These are phyloP conservation scores for Percina caprodes DNA, from an alignment of 2,113 vertebrate genomes.

Conservation along the genomic window DNA sequence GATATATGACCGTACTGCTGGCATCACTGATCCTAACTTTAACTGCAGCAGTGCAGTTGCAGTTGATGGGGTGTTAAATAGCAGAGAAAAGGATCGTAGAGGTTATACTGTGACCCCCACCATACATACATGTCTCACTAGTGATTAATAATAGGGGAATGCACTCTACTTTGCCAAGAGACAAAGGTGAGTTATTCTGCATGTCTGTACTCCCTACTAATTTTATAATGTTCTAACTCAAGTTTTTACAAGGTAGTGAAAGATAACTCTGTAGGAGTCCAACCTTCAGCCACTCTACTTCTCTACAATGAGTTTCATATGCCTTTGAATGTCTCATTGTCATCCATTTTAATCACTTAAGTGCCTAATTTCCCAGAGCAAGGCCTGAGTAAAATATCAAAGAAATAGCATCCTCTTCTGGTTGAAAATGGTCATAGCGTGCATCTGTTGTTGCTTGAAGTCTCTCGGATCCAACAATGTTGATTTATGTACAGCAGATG, in stretches of 20 bases:
- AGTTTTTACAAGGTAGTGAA: conserved; percentile 43
- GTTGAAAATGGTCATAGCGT: conserved; percentile 40
- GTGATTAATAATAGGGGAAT: conserved; percentile 60
- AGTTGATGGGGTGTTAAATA: conserved; percentile 67
- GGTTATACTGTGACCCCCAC: conserved; percentile 38
- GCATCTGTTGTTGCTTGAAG: neutral
- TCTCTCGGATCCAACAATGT: conserved; percentile 12
- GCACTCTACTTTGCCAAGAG: conserved; percentile 33
- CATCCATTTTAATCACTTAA: conserved; percentile 29
- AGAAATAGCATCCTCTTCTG: conserved; percentile 79
- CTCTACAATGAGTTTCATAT: conserved; percentile 11
- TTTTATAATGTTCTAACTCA: conserved; percentile 27
- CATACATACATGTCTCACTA: conserved; percentile 37
- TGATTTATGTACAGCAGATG: conserved; percentile 46
- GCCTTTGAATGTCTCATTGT: conserved; percentile 33
- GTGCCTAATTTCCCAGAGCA: conserved; percentile 4
- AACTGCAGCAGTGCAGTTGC: conserved; percentile 67
- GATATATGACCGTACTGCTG: conserved; percentile 66
- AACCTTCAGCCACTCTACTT: conserved; percentile 20
- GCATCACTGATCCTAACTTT: conserved; percentile 73
- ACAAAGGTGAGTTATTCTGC: conserved; percentile 34
- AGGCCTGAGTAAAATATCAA: conserved; percentile 19
- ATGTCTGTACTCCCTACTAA: conserved; percentile 3
- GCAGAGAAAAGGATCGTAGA: conserved; percentile 56
- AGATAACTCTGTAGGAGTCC: neutral